These are phyloP conservation scores for Spermophilus dauricus DNA, from an alignment of 2,113 vertebrate species.

Conservation along the genomic window DNA sequence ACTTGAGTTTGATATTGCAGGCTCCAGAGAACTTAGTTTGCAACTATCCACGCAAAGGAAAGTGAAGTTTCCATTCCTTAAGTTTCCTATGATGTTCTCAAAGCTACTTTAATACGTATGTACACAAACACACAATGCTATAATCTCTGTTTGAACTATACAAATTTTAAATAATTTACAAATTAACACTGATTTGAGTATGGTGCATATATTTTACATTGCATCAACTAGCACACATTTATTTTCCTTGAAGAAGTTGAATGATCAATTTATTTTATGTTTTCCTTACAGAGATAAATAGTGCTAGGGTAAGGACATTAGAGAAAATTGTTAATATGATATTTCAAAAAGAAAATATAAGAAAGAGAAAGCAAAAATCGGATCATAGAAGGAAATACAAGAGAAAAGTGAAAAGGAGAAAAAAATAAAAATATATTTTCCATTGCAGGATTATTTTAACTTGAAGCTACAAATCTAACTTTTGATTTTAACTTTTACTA, in stretches of 20 bases:
- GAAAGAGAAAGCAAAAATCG: neutral
- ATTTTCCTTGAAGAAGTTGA: neutral
- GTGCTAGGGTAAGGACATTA: neutral
- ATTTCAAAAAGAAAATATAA: neutral
- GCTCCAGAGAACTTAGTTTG: neutral
- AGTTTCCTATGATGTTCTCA: neutral
- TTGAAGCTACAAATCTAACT: neutral
- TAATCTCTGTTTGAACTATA: neutral
- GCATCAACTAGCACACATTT: neutral
- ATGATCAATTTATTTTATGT: neutral
- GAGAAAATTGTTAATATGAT: neutral
- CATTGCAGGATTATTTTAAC: neutral
- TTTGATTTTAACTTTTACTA: constrained; percentile 9
- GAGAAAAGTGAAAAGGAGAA: neutral
- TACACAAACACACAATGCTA: neutral
- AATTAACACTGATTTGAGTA: neutral
- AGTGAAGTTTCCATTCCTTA: neutral
- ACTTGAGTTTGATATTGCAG: neutral
- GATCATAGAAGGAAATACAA: neutral
- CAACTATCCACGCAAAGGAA: neutral
- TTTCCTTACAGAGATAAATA: neutral
- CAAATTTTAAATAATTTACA: neutral
- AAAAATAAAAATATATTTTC: neutral
- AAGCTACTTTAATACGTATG: neutral
- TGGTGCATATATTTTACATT: neutral